Evolutionary conservation across 2,797 vertebrate genomes (phyloP), one percentile per base, ranked within the genome.

Genomic region (Acestrorhynchus altus): DNA sequence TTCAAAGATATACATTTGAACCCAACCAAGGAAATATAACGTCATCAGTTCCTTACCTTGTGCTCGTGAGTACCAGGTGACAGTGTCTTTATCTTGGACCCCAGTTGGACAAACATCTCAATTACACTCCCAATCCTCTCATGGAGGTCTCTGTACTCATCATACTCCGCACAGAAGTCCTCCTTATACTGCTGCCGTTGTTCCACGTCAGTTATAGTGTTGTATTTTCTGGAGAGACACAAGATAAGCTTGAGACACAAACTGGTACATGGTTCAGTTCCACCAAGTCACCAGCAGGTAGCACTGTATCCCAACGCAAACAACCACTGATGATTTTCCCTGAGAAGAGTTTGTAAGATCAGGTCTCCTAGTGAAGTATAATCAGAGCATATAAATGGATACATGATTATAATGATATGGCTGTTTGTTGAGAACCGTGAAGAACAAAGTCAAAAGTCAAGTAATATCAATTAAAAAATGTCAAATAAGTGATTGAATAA

Each of bases 81-180:
- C 81, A 94, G 86, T 8, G 77, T 92, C 87, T 94, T 95, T 88
- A 95, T 95, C 89, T 94, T 95, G 72, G 93, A 94, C 81, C 94
- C 95, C 87, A 96, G 89, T 63, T 95, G 94, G 81, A 93, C 84
- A 87, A 96, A 96, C 79, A 90, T 94, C 79, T 90, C 87, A 20
- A 94, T 96, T 83, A 94, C 89, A 4, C 91, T 90, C 26, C 91
- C 90, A 9, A 95, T 91, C 46, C 90, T 90, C 78, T 94, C 77
- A 15, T 96, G 95, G 59, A 95, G 94, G 39, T 87, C 84, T 42
- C 90, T 87, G 84, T 96, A 95, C 87, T 96, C 94, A 0, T 91
- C 85, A 11, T 95, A 96, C 84, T 96, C 96, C 0, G 92, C 90
- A 49, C 93, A 92, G 86, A 98, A 97, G 70, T 96, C 96, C 12